Conservation (phyloP, 2,113 vertebrate genomes). For the Brachyhypopomus occidentalis region DNA sequence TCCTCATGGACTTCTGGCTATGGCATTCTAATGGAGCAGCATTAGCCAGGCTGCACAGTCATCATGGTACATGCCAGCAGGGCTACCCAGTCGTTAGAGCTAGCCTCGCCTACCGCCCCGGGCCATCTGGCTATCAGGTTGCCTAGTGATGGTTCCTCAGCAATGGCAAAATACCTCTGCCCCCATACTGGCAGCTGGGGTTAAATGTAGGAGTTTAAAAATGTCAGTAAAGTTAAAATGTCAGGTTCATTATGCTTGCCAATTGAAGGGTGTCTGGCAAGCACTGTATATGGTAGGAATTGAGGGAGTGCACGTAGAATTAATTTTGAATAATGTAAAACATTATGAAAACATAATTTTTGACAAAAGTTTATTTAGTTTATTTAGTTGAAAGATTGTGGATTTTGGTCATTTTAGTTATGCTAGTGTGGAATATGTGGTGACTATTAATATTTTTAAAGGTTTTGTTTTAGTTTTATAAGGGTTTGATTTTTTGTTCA, state of each 20-base stretch:
- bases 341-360: too few relatives aligned
- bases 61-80: not conserved
- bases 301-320: too few relatives aligned
- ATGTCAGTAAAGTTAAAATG: not conserved
- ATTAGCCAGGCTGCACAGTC: conserved; percentile 37
- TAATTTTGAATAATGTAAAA: too few relatives aligned
- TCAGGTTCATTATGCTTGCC: too few relatives aligned
- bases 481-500: too few relatives aligned
- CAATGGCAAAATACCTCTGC: conserved; percentile 5
- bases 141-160: conserved; percentile 56
- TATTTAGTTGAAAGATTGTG: too few relatives aligned
- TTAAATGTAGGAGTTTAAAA: not conserved
- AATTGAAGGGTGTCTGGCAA: too few relatives aligned
- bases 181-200: not conserved
- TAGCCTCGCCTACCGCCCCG: conserved; percentile 43
- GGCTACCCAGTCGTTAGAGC: conserved; percentile 46
- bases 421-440: too few relatives aligned
- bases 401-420: too few relatives aligned
- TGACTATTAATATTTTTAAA: not conserved
- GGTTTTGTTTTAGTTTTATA: not conserved
- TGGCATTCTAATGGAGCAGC: conserved; percentile 42
- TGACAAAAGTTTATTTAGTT: too few relatives aligned
- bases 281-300: too few relatives aligned
- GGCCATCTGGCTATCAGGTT: conserved; percentile 57
- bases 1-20: too few relatives aligned